Conservation (phyloP, 2,888 invertebrate species). For the Dynastes maya region DNA sequence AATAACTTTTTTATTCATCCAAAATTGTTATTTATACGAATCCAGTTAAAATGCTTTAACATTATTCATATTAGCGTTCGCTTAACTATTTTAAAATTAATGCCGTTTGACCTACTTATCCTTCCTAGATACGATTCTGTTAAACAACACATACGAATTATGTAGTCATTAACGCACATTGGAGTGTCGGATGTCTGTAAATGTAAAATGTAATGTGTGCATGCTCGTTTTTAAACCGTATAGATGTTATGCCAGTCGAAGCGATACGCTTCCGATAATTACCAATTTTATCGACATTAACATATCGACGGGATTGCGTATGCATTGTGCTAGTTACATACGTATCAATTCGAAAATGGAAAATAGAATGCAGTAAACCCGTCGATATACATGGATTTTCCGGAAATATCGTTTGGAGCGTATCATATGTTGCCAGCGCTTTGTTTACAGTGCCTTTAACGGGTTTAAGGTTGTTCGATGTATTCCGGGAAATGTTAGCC, state of each 20-base stretch:
- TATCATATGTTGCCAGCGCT: not conserved
- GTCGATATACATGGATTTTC: slow-evolving; percentile 6
- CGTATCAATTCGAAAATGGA: not conserved
- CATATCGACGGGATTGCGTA: too few relatives aligned
- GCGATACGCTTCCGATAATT: slow-evolving; percentile 28
- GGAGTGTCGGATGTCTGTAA: not conserved
- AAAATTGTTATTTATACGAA: too few relatives aligned
- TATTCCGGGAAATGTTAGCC: too few relatives aligned
- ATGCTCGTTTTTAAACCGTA: not conserved
- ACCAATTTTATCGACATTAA: slow-evolving; percentile 17
- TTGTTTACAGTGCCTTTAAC: too few relatives aligned
- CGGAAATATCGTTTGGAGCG: slow-evolving; percentile 10
- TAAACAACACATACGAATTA: slow-evolving; percentile 36
- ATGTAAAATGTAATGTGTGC: not conserved
- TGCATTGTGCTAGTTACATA: not conserved
- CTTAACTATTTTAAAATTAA: slow-evolving; percentile 46
- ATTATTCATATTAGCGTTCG: too few relatives aligned
- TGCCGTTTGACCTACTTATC: slow-evolving; percentile 40
- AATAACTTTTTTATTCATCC: too few relatives aligned
- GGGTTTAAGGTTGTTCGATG: not conserved
- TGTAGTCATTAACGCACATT: slow-evolving; percentile 22
- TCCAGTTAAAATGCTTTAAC: too few relatives aligned
- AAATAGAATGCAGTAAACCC: slow-evolving; percentile 3
- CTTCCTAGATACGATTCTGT: not conserved
- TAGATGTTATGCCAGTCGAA: not conserved